Percentiles rank a stretch among this genome's conserved stretches.
Conservation (phyloP, 2,888 invertebrate species). For the Coleophora deauratella region DNA sequence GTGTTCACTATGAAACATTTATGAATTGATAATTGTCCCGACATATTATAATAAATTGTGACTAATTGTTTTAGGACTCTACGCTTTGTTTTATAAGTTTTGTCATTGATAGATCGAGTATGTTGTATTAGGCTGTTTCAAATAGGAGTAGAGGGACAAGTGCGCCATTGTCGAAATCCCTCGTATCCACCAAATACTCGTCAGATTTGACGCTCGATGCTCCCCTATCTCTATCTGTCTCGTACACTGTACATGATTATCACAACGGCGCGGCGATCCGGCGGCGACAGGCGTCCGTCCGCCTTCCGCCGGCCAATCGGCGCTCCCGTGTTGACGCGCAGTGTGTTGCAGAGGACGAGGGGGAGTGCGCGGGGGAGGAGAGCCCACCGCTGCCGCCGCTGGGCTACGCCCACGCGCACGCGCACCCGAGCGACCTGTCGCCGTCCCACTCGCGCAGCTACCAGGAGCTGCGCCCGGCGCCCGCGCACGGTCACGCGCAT, state of each 20-base stretch:
- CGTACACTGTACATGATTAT: too few relatives aligned
- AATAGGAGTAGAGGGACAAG: too few relatives aligned
- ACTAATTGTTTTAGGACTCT: too few relatives aligned
- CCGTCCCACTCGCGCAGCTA: constrained; percentile 63
- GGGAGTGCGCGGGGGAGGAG: constrained; percentile 40
- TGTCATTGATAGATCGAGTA: too few relatives aligned
- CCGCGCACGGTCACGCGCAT: constrained; percentile 29
- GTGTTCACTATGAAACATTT: too few relatives aligned
- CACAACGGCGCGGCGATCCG: background rate
- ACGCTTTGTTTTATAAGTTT: background rate
- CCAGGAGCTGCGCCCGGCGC: constrained; percentile 63
- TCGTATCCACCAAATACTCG: background rate
- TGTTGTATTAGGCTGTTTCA: too few relatives aligned
- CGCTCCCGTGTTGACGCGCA: constrained; percentile 14
- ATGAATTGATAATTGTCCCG: too few relatives aligned
- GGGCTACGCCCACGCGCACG: constrained; percentile 49
- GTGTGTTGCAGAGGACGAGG: constrained; percentile 52
- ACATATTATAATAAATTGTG: too few relatives aligned
- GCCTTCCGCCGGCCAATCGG: constrained; percentile 7
- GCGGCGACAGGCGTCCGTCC: constrained; percentile 5
- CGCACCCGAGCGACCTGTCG: constrained; percentile 33
- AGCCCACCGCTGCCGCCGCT: constrained; percentile 60
- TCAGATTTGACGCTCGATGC: too few relatives aligned
- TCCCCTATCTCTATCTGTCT: too few relatives aligned
- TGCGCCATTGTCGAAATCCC: background rate